Base-by-base conservation (phyloP, 2,113 vertebrate species). In the Phylloscopus trochiloides region DNA sequence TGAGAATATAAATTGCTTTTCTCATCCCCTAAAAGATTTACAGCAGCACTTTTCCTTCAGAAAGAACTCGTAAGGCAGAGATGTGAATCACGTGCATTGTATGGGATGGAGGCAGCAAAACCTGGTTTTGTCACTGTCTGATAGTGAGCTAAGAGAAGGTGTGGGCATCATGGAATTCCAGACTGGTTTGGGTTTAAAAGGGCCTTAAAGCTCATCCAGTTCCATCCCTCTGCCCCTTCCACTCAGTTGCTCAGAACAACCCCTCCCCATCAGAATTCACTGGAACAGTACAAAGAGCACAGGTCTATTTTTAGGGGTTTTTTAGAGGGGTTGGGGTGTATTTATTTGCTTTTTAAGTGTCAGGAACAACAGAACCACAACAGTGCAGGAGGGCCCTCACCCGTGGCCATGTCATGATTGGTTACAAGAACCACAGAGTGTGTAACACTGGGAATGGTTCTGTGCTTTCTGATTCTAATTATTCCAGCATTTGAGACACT, bases 331-430 rank as follows among this genome's bases (percentile, higher is more conserved):
- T 22, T 57, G n/a, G 13, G 24, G 14, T 72, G 28, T 12, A 45
- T 48, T 40, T 50, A 11, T 13, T n/a, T 61, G 22, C 36, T 58
- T 55, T 65, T 5, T 59, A 45, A 11, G 32, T 13, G 4, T 31
- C 31, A 8, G 59, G 81, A 73, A 2, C 26, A 70, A 5, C 34
- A 84, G 68, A 77, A 40, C 13, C 25, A 21, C 31, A 34, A 0
- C 7, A 74, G 21, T 18, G 34, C 70, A 67, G 74, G 38, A 77
- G 57, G 20, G 14, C 25, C 19, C 42, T 67, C 25, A 12, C 5
- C 45, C 45, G 0, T 3, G 57, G 55, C 20, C 20, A 8, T 7
- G 5, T 3, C 1, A 0, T 7, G 17, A 13, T 25, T 9, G 12
- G 1, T 40, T 32, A 2, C 5, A 28, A 31, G 62, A 82, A 31